phyloP scores from a whole-genome alignment of 1,140 invertebrate species.

The Drosophila ficusphila region DNA sequence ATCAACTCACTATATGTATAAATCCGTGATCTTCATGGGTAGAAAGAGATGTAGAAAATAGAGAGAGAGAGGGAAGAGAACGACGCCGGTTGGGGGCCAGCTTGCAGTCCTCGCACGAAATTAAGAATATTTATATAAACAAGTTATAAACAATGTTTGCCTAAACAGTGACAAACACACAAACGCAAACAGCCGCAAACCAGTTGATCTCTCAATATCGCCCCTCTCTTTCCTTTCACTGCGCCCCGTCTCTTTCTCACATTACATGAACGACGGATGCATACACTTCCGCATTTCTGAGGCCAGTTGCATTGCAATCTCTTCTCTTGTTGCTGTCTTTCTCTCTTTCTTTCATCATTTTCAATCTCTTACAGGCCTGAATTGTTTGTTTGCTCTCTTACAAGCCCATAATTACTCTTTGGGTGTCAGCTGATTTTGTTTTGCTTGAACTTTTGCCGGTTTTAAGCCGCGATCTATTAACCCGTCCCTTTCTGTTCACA shows the following conservation, averaged over 20 bases:
- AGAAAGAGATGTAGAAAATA: slow-evolving; percentile 20
- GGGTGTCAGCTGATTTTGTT: slow-evolving; percentile 77
- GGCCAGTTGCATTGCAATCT: slow-evolving; percentile 27
- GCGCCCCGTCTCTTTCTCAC: slow-evolving; percentile 6
- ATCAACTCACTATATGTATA: slow-evolving; percentile 40
- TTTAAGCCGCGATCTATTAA: slow-evolving; percentile 34
- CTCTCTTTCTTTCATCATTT: slow-evolving; percentile 4
- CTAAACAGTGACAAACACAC: slow-evolving; percentile 80
- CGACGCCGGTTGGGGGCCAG: slow-evolving; percentile 42
- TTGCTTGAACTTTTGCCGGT: slow-evolving; percentile 82
- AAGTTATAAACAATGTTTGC: slow-evolving; percentile 83
- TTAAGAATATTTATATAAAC: slow-evolving; percentile 83
- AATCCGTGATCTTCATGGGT: slow-evolving; percentile 66
- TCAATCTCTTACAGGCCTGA: slow-evolving; percentile 5
- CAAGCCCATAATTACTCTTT: slow-evolving; percentile 6
- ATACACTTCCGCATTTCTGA: slow-evolving; percentile 78
- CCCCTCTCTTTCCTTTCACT: background rate
- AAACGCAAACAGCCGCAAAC: slow-evolving; percentile 45
- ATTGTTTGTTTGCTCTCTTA: slow-evolving; percentile 6
- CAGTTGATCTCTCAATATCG: slow-evolving; percentile 64
- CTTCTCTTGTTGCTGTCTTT: slow-evolving; percentile 5
- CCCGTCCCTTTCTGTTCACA: background rate
- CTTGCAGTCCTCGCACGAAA: slow-evolving; percentile 61
- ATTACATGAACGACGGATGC: slow-evolving; percentile 71
- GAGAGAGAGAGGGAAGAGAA: slow-evolving; percentile 27